A percentile compares a stretch with the other conserved stretches of the same genome.
These are phyloP conservation scores for Excalfactoria chinensis DNA, from an alignment of 2,113 vertebrate species.

Conservation along the genomic window DNA sequence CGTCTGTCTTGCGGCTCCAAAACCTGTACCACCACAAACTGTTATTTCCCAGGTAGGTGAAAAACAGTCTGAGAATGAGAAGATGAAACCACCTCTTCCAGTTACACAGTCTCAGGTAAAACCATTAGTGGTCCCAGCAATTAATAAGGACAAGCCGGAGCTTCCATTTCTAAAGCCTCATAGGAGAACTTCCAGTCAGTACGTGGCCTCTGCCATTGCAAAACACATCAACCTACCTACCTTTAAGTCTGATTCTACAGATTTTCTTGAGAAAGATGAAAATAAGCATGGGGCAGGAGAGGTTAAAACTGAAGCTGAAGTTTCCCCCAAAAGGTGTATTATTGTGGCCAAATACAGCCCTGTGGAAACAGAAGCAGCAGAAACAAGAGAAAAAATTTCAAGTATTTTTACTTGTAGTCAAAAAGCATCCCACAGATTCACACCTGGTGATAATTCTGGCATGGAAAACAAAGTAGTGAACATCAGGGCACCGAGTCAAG, in stretches of 20 bases:
- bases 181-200: conserved; percentile 92
- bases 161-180: conserved; percentile 84
- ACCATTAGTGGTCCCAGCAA: conserved; percentile 4
- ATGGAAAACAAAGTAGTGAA: not conserved
- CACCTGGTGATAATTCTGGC: conserved; percentile 1
- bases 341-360: not conserved
- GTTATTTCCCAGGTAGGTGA: not conserved
- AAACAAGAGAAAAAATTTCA: not conserved
- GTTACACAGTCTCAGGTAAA: conserved; percentile 1
- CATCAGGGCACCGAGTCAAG: conserved; percentile 25
- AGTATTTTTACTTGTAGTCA: conserved; percentile 9
- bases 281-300: not conserved
- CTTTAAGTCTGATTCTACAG: not conserved
- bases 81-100: not conserved
- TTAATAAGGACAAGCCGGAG: conserved; percentile 70
- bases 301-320: not conserved
- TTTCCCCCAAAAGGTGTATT: not conserved
- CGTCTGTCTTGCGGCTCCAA: not conserved
- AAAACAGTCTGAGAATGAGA: not conserved
- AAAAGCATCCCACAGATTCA: not conserved
- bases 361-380: not conserved
- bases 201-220: conserved; percentile 90
- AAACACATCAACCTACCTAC: conserved; percentile 73
- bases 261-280: not conserved
- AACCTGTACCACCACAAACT: not conserved